phyloP scores from a whole-genome alignment of 2,888 invertebrate genomes.

The Linyphia triangularis region DNA sequence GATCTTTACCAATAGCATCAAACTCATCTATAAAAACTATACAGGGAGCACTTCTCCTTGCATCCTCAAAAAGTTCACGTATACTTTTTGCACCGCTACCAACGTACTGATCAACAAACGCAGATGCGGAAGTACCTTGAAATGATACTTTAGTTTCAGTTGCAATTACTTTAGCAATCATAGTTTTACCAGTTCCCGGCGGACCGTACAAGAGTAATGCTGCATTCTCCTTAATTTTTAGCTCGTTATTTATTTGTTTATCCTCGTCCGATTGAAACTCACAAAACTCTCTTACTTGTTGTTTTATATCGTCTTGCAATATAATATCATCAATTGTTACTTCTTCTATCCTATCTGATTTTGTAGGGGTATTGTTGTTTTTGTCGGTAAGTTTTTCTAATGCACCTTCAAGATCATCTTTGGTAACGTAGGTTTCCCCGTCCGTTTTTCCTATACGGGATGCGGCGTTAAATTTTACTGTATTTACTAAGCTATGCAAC shows the following conservation, averaged over 20 bases:
- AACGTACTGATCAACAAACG: slow-evolving; percentile 78
- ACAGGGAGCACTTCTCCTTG: slow-evolving; percentile 76
- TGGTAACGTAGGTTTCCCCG: too few relatives aligned
- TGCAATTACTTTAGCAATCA: slow-evolving; percentile 70
- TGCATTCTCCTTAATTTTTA: slow-evolving; percentile 75
- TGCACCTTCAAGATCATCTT: too few relatives aligned
- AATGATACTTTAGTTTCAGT: slow-evolving; percentile 76
- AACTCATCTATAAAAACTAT: slow-evolving; percentile 77
- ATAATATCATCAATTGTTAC: slow-evolving; percentile 75
- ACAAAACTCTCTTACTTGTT: slow-evolving; percentile 73
- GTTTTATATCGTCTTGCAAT: slow-evolving; percentile 75
- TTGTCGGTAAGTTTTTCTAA: too few relatives aligned
- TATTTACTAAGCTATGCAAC: slow-evolving; percentile 74
- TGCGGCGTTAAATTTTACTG: slow-evolving; percentile 76
- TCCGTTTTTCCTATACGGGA: slow-evolving; percentile 19
- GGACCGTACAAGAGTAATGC: slow-evolving; percentile 68
- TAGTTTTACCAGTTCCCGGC: slow-evolving; percentile 75
- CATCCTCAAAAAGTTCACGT: slow-evolving; percentile 77
- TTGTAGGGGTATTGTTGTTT: too few relatives aligned
- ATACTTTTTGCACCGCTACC: slow-evolving; percentile 77
- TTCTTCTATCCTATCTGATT: background rate
- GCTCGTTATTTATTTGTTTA: slow-evolving; percentile 71
- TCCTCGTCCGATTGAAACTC: slow-evolving; percentile 75
- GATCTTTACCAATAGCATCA: slow-evolving; percentile 76
- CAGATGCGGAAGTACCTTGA: slow-evolving; percentile 77